Evolutionary conservation across 1,140 invertebrate species (phyloP), one percentile per base, ranked within the genome.

Genomic region (Cotesia typhae): DNA sequence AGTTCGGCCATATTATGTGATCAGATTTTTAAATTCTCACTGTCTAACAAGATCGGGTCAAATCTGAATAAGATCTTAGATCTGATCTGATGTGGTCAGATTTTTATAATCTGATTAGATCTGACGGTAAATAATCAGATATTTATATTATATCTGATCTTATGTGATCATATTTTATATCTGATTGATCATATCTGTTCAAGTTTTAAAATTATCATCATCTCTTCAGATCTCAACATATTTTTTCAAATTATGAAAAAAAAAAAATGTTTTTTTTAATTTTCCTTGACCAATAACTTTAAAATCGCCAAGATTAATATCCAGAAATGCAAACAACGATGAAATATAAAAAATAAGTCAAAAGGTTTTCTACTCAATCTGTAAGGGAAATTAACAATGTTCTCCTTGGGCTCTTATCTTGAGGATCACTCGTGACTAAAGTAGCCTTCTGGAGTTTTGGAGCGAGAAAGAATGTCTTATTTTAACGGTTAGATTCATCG

Each of bases 321-420:
- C 28, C 28, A 17, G 17, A 17, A 17, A 17, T 17, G 17, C 17
- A 17, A 17, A 17, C 17, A 17, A 17, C 17, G 17, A 17, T 17
- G 1, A 17, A 17, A 17, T 17, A 17, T 28, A 28, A 28, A 28
- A 36, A 60, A 60, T 9, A 36, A 36, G 6, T 63, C 10, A 36
- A 38, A 14, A 14, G 14, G 5, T 41, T 28, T 41, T 28, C 35
- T 10, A 63, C 60, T 63, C 60, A 63, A 63, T 63, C 28, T 63
- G 60, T 36, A 63, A 63, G 60, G 60, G 60, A 37, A 63, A 63
- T 63, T 63, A 63, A 63, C 60, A 63, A 63, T 63, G 60, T 63
- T 63, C 37, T 63, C 28, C 35, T 63, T 36, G 3, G n/a, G 4
- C 35, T 63, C 60, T 63, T 37, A 41, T 63, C 60, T 63, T 35